Base-by-base conservation (phyloP, 2,797 vertebrate species). In the Coendou prehensilis region DNA sequence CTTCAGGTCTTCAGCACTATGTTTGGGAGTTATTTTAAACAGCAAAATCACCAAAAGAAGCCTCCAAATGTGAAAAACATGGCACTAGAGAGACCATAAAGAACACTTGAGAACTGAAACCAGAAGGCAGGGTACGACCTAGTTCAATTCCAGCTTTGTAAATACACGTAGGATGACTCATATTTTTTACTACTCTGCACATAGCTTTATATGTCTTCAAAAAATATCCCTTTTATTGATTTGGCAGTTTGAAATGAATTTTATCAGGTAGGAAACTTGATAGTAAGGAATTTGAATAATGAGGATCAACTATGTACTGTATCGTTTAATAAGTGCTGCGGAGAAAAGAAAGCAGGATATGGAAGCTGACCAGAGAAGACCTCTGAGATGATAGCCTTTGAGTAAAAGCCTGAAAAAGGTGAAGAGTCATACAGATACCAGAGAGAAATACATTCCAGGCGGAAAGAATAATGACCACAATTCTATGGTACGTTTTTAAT, bases 141-240 rank as follows among this genome's bases (percentile, higher is more conserved):
- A 22, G 2, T 71, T 73, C 9, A 26, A 0, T 9, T 26, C 54
- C 75, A 23, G 2, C 33, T n/a, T 41, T 14, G 2, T 17, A 8
- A 0, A 0, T 47, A 7, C 3, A 6, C 8, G 2, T 17, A 2
- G 1, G 71, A 26, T 26, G 9, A 84, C 7, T 57, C 14, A 56
- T 6, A 52, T 10, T 4, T 37, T 54, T 92, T 30, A 8, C 22
- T 41, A 1, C 50, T 69, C 17, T 87, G 14, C 3, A 54, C 33
- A 4, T 30, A 28, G 4, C 17, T 15, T 6, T 7, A 7, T 59
- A 73, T 11, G 23, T 28, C 22, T 41, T 41, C 1, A 54, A 37
- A 37, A 67, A 33, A 9, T 28, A 5, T 5, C 17, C 13, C 2
- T 17, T 9, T 8, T 75, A 37, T 63, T 93, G 71, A 71, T 37